A percentile compares a stretch with the other conserved stretches of the same genome.
Evolutionary conservation across 2,797 vertebrate species (phyloP).

Genomic region (Alca torda): DNA sequence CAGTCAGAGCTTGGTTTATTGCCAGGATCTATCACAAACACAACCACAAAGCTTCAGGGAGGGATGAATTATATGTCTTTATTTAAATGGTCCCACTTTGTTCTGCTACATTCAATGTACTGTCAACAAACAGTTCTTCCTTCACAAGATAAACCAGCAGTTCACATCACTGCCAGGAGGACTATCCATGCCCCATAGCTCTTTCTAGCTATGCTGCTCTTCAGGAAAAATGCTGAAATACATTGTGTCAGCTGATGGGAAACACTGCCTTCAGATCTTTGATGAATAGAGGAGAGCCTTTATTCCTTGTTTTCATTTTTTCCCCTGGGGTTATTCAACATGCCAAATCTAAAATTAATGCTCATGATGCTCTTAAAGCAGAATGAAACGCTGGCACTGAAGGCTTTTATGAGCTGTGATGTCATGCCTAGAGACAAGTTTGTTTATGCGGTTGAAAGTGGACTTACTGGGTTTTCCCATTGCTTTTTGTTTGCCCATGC

Average conservation of each 20-base stretch:
- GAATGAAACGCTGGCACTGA: slow-evolving; percentile 3
- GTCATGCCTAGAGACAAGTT: slow-evolving; percentile 37
- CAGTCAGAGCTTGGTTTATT: background rate
- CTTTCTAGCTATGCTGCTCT: background rate
- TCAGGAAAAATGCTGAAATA: slow-evolving; percentile 9
- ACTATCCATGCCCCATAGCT: background rate
- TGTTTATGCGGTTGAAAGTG: slow-evolving; percentile 39
- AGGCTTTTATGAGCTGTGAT: slow-evolving; percentile 15
- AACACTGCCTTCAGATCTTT: background rate
- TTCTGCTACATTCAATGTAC: background rate
- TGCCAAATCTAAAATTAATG: slow-evolving; percentile 39
- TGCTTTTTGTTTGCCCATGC: background rate
- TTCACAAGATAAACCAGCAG: background rate
- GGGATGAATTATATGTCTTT: background rate
- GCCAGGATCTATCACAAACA: background rate
- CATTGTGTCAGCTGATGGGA: background rate
- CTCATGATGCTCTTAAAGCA: slow-evolving; percentile 8
- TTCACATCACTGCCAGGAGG: background rate
- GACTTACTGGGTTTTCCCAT: slow-evolving; percentile 20
- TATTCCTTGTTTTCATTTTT: background rate
- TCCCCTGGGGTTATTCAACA: background rate
- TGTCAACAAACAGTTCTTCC: background rate
- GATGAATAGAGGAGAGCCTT: background rate
- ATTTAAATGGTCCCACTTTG: background rate
- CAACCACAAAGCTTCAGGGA: background rate